Base-by-base conservation (phyloP, 2,797 vertebrate species). In the Bovichtus variegatus region DNA sequence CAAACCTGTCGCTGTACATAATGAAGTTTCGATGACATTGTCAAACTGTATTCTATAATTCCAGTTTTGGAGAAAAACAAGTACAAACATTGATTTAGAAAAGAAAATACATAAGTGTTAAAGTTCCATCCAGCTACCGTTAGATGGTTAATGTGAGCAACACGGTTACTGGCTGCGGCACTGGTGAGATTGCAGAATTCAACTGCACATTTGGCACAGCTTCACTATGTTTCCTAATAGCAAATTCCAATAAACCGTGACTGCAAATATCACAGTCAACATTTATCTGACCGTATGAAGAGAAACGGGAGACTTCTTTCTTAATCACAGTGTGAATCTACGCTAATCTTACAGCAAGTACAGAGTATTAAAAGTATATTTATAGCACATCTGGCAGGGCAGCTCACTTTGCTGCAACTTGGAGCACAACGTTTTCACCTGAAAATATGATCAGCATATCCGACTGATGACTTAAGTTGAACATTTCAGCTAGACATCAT, bases 171-270 rank as follows among this genome's bases (percentile, higher is more conserved):
- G 40, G n/a, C 41, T 36, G 29, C 66, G 54, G 58, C 58, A 57
- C 54, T 0, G 2, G 58, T 71, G 70, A 58, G 36, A 47, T 3
- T 23, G 38, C 66, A 89, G 74, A 10, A 46, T 50, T 71, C 29
- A 80, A 65, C n/a, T 27, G 27, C 55, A 83, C 54, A 67, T 75
- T 58, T 29, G 79, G 55, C n/a, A 38, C 15, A 76, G 16, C 27
- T 76, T 85, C 69, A 79, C 36, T 53, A 71, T 63, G 36, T 58
- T 40, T 71, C 29, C 12, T 72, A 25, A 29, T n/a, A 29, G 13
- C n/a, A 46, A 55, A 58, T 25, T 34, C 12, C 19, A 55, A 43
- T 60, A 73, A 62, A 76, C 6, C 6, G 25, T 34, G 53, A 63
- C 53, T 46, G 53, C 47, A 61, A 50, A 13, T 18, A 36, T 19